Evolutionary conservation across 2,113 vertebrate species (phyloP), one percentile per base, ranked within the genome.

Genomic region (Silurus meridionalis): DNA sequence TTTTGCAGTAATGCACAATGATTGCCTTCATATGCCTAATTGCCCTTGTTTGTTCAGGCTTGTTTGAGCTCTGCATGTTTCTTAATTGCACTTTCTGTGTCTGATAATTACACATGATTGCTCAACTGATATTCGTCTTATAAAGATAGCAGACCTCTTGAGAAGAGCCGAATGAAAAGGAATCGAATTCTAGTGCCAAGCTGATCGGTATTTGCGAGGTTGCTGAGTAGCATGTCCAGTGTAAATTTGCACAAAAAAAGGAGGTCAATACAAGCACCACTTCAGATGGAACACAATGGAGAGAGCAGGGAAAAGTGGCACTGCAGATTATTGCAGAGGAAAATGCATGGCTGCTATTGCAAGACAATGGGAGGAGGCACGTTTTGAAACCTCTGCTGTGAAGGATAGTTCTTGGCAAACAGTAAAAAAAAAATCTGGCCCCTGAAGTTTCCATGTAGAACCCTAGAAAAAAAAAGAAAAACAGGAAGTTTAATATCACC

Each of bases 21-120:
- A 88, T 86, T 86, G 87, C 64, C 72, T 28, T 69, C 72, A 19
- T 64, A 78, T 71, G 55, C 58, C 60, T 85, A 81, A 88, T 78
- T 78, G 61, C n/a, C 28, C 75, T 13, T 82, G 69, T 58, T 69
- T 78, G 78, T 79, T 71, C 77, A 80, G 84, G 77, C 75, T 53
- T 66, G 67, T 74, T 84, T 61, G 52, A 85, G 83, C 48, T 14
- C 69, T 61, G 53, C n/a, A 25, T 69, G 66, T 82, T 88, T 80
- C 69, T 67, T 78, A 82, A 75, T 67, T 28, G 23, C 77, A 63
- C 46, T 67, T 78, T 78, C 85, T 79, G 48, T 88, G 50, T 25
- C 85, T 78, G 23, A 82, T 82, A 88, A 83, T 88, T 83, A 69
- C 64, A 69, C 55, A 71, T 14, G 57, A 67, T 79, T 72, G 84